Conservation (phyloP, 2,797 vertebrate species). For the Bradypodion ventrale region DNA sequence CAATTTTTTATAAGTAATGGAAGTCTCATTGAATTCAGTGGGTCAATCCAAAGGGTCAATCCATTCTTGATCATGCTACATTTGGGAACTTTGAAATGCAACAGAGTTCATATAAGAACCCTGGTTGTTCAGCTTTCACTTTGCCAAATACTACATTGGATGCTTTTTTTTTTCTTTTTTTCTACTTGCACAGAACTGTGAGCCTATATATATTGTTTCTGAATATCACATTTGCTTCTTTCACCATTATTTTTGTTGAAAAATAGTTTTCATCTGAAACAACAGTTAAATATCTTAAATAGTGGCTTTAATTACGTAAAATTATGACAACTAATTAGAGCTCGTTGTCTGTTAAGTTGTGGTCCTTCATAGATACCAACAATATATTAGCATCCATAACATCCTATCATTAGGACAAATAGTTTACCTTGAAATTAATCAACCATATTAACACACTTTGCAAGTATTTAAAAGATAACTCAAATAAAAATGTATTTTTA, state of each 20-base stretch:
- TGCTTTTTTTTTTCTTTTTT: neutral
- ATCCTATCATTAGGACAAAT: rapidly evolving
- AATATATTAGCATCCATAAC: neutral
- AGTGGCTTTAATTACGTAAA: neutral
- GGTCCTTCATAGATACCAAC: neutral
- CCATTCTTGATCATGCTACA: neutral
- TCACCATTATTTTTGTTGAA: neutral
- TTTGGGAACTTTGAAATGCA: neutral
- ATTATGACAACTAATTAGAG: neutral
- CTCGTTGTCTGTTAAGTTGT: neutral
- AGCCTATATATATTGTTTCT: neutral
- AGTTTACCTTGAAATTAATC: neutral
- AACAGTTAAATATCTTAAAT: neutral
- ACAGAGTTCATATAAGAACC: neutral
- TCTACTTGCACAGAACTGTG: neutral
- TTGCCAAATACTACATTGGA: neutral
- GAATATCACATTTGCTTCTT: neutral
- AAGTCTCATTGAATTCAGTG: neutral
- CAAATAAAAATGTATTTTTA: neutral
- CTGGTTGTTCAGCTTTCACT: too few relatives aligned
- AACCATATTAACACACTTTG: rapidly evolving
- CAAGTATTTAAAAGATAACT: neutral
- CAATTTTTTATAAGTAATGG: too few relatives aligned
- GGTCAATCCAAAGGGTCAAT: neutral
- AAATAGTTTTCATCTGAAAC: neutral